Evolutionary conservation across 2,888 invertebrate species (phyloP), one percentile per base, ranked within the genome.

Genomic region (Phymatocera aterrima): DNA sequence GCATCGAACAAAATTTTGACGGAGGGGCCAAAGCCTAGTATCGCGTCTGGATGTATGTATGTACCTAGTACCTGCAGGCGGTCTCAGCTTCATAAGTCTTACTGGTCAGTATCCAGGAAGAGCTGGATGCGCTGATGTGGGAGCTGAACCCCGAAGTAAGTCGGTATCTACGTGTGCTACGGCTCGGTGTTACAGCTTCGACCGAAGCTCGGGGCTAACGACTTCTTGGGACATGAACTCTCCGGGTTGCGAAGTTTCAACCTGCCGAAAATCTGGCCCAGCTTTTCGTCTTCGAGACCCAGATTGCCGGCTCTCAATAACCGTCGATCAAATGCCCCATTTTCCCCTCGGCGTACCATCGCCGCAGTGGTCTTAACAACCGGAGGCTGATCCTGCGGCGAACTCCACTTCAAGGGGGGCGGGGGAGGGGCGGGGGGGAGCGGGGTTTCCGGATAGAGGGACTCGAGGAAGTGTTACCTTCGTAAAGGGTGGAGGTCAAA

Each of bases 221-320:
- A 72, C 51, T 72, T 72, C 51, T 72, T 34, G 34, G 34, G 51
- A 72, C 51, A 48, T 72, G 48, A 72, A 48, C 51, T 34, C 51
- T 34, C 51, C 24, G 34, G 18, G 10, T 34, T 31, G 51, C 51
- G 15, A 31, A 34, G 51, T n/a, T 31, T 34, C 51, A 21, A 72
- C 72, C 51, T 51, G 72, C 34, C 34, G 34, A 51, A n/a, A 51
- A 48, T 72, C 72, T 28, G 18, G 70, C 51, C 34, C 21, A 18
- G 48, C 51, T 31, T 21, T 10, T 72, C 72, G 34, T 34, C 48
- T 28, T 18, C 12, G 34, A 28, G 31, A 72, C 21, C 51, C 18
- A 34, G 51, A 51, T 72, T 51, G 51, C 34, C 51, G n/a, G 72
- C 72, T 51, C 72, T 72, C 51, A 31, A 48, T 72, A 72, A 18